phyloP scores from a whole-genome alignment of 2,888 invertebrate genomes.

The Psococerastis gibbosa region DNA sequence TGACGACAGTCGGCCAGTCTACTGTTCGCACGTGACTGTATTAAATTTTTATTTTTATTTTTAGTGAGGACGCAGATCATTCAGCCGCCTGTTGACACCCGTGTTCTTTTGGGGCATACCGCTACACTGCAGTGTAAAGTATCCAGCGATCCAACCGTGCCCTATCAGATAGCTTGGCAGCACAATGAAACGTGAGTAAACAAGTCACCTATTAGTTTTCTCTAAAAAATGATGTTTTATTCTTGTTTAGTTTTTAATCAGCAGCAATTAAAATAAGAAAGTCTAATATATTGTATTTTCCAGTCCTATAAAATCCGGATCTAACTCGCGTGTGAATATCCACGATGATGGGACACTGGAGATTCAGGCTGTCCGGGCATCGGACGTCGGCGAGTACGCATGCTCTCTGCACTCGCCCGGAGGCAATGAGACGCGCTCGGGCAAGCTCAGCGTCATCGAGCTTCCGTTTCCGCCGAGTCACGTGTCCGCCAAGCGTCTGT shows the following conservation, averaged over 20 bases:
- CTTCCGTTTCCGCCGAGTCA: conserved; percentile 85
- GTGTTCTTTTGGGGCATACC: conserved; percentile 79
- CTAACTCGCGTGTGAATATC: conserved; percentile 51
- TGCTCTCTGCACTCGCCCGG: conserved; percentile 80
- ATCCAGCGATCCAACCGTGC: conserved; percentile 73
- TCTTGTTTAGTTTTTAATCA: conserved; percentile 12
- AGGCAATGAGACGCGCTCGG: conserved; percentile 80
- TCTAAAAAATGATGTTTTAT: background rate
- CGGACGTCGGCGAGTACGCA: conserved; percentile 86
- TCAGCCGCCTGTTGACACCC: conserved; percentile 80
- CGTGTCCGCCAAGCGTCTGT: conserved; percentile 52
- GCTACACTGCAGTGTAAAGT: conserved; percentile 89
- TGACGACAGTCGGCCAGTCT: too few relatives aligned
- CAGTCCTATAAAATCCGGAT: too few relatives aligned
- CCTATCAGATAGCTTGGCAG: conserved; percentile 74
- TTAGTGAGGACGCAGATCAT: conserved; percentile 87
- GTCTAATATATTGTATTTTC: conserved; percentile 1
- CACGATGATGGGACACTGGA: conserved; percentile 67
- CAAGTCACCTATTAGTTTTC: conserved; percentile 5
- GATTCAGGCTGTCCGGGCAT: conserved; percentile 72
- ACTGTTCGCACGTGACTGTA: too few relatives aligned
- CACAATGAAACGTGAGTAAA: conserved; percentile 68
- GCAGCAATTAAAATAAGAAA: background rate
- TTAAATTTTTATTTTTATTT: too few relatives aligned
- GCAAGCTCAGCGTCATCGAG: conserved; percentile 76